Conservation (phyloP, 92 coral and sea anemone genomes). For the Heteractis magnifica region DNA sequence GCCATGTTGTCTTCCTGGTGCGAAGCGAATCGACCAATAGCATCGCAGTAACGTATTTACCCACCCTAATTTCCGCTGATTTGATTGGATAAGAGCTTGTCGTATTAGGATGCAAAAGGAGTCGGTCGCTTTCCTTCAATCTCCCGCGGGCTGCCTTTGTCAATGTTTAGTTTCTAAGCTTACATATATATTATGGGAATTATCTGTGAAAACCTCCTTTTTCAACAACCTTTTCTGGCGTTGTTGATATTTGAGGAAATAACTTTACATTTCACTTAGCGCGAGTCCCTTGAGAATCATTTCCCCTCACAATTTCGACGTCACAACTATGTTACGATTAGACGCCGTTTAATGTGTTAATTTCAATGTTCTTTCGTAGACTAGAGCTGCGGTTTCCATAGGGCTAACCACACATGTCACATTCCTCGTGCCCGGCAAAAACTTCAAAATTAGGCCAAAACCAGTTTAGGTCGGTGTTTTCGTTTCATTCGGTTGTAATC, state of each 20-base stretch:
- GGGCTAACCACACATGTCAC: slow-evolving; percentile 20
- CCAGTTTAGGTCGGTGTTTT: slow-evolving; percentile 16
- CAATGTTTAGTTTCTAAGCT: slow-evolving; percentile 61
- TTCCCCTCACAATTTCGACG: slow-evolving; percentile 3
- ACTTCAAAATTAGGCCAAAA: slow-evolving; percentile 25
- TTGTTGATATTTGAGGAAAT: slow-evolving; percentile 27
- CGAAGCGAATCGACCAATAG: slow-evolving; percentile 54
- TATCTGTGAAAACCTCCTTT: slow-evolving; percentile 34
- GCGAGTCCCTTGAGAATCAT: slow-evolving; percentile 6
- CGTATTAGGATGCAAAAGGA: slow-evolving; percentile 66
- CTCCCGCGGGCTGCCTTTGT: slow-evolving; percentile 44
- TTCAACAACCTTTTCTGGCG: slow-evolving; percentile 36
- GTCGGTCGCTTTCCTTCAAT: slow-evolving; percentile 24
- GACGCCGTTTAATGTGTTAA: slow-evolving; percentile 22
- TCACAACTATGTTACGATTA: slow-evolving; percentile 26
- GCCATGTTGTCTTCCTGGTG: slow-evolving; percentile 54
- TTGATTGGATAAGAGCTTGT: slow-evolving; percentile 57
- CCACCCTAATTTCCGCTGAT: slow-evolving; percentile 32
- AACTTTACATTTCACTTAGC: slow-evolving; percentile 46
- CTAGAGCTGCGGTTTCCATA: slow-evolving; percentile 24
- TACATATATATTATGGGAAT: slow-evolving; percentile 34
- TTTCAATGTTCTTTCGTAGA: slow-evolving; percentile 18
- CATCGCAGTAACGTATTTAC: slow-evolving; percentile 41
- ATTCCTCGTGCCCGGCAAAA: slow-evolving; percentile 4
- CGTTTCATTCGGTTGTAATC: slow-evolving; percentile 16